These are phyloP conservation scores for Oophaga pumilio DNA, from an alignment of 2,113 vertebrate species.

Conservation along the genomic window DNA sequence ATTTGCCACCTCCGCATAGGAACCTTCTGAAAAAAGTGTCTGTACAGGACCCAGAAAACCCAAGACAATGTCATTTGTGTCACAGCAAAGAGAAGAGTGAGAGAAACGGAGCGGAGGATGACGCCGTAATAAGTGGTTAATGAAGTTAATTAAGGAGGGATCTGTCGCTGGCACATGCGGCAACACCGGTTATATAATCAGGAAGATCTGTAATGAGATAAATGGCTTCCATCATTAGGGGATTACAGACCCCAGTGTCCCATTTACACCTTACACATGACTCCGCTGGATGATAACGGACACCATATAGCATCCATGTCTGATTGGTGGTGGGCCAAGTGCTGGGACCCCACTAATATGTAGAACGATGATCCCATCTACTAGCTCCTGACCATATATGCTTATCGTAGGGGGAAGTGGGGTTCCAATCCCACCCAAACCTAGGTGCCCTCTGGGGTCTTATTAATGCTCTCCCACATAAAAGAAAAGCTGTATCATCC, in stretches of 20 bases:
- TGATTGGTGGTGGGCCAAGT: background rate
- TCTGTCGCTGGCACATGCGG: conserved; percentile 1
- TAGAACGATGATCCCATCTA: background rate
- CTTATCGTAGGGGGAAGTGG: no score
- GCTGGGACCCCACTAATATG: background rate
- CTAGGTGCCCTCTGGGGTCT: no score
- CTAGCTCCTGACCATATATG: no score
- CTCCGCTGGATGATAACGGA: background rate
- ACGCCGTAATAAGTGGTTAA: conserved; percentile 15
- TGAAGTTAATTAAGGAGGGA: conserved; percentile 19
- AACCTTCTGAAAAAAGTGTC: background rate
- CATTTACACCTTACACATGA: background rate
- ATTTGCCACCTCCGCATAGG: background rate
- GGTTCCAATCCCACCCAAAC: no score
- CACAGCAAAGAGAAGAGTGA: background rate
- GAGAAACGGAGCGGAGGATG: background rate
- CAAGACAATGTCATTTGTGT: background rate
- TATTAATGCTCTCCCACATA: no score
- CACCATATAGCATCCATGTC: background rate
- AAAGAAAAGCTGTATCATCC: no score
- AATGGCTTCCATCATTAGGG: conserved; percentile 20
- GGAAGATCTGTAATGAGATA: conserved; percentile 37
- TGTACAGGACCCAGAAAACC: background rate
- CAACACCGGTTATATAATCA: conserved; percentile 31
- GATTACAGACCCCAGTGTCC: conserved; percentile 26